These are phyloP conservation scores for Drosophila neutralis DNA, from an alignment of 2,888 invertebrate genomes.

Conservation along the genomic window DNA sequence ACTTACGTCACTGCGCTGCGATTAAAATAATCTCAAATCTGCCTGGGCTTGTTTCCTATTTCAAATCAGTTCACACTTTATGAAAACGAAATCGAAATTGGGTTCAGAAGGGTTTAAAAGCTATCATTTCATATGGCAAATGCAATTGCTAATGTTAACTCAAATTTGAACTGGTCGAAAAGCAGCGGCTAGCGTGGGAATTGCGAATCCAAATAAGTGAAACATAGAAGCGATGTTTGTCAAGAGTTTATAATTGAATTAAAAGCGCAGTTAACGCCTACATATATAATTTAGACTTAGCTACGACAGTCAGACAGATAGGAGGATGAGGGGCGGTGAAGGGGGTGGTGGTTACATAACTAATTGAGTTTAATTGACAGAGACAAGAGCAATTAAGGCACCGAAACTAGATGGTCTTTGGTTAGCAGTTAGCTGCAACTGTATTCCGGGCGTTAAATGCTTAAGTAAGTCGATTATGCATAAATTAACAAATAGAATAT, in stretches of 20 bases:
- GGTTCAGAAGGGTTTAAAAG: neutral
- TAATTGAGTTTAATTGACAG: slow-evolving; percentile 76
- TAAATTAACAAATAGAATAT: slow-evolving; percentile 69
- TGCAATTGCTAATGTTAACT: too few relatives aligned
- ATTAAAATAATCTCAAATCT: neutral
- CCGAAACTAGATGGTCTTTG: slow-evolving; percentile 27
- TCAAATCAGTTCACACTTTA: neutral
- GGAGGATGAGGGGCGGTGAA: neutral
- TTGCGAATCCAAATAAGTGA: neutral
- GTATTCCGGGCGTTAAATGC: slow-evolving; percentile 45
- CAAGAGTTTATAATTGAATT: slow-evolving; percentile 68
- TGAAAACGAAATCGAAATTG: neutral
- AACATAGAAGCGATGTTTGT: slow-evolving; percentile 22
- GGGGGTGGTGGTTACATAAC: slow-evolving; percentile 32
- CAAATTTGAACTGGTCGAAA: slow-evolving; percentile 36
- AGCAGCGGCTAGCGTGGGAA: slow-evolving; percentile 49
- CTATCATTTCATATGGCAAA: too few relatives aligned
- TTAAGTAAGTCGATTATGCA: slow-evolving; percentile 68
- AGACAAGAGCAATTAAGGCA: slow-evolving; percentile 69
- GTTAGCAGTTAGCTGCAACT: slow-evolving; percentile 22
- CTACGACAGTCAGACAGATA: slow-evolving; percentile 5
- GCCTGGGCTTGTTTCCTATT: too few relatives aligned
- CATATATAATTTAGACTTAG: slow-evolving; percentile 39
- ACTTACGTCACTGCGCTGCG: neutral
- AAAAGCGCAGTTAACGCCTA: slow-evolving; percentile 70